These are phyloP conservation scores for Phoxinus dragarum DNA, from an alignment of 2,797 vertebrate species.

Conservation along the genomic window DNA sequence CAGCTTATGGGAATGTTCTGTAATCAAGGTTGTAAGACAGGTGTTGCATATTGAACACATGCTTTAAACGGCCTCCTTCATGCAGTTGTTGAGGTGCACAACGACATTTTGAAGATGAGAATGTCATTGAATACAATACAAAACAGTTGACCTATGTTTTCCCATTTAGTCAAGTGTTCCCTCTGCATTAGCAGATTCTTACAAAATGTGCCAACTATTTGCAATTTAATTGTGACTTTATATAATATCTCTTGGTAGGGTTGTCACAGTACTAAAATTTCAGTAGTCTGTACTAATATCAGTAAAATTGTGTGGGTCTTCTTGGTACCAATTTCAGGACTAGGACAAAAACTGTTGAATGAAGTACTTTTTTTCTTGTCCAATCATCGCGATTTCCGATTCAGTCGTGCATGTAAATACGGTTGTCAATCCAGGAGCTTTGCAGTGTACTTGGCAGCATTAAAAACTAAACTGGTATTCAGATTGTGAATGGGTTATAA, in stretches of 20 bases:
- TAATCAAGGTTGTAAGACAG: not conserved
- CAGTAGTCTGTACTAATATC: too few species aligned
- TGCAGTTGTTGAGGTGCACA: not conserved
- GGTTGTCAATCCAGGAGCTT: not conserved
- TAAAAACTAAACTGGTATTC: not conserved
- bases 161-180: too few species aligned
- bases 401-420: not conserved
- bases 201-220: not conserved
- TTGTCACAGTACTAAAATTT: too few species aligned
- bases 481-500: not conserved
- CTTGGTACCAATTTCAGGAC: not conserved
- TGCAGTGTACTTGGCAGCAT: not conserved
- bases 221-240: not conserved
- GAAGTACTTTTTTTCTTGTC: not conserved
- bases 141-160: not conserved
- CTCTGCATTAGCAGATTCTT: not conserved
- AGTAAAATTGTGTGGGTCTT: not conserved
- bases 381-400: not conserved
- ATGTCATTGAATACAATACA: not conserved
- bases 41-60: constrained; percentile 17
- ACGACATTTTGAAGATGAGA: not conserved
- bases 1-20: constrained; percentile 20
- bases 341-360: too few species aligned
- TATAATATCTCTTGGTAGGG: too few species aligned
- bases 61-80: not conserved